Base-by-base conservation (phyloP, 2,797 vertebrate species). In the Brachyalestes nurse region DNA sequence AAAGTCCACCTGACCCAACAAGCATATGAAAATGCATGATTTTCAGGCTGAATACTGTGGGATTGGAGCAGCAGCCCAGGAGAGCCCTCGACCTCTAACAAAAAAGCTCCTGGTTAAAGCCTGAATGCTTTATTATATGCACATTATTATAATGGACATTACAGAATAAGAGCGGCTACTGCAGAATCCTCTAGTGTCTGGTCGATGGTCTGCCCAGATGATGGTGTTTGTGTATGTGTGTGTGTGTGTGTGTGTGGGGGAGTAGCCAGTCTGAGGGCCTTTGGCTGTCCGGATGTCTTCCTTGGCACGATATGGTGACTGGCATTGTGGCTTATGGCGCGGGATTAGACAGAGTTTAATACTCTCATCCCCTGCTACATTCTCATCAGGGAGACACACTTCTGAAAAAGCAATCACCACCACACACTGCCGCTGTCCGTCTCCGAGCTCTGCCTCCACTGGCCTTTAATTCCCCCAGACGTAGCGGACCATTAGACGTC, bases 321-420 rank as follows among this genome's bases (percentile, higher is more conserved):
- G 58, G 66, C 58, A 76, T 49, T 77, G 62, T 75, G 62, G 67
- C 75, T 67, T 76, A 79, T 72, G 72, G 75, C 67, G 40, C 12
- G 42, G 81, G 75, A 88, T 85, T 88, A 85, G 66, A 58, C n/a
- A 25, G 67, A 42, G 71, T 82, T 77, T 86, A 83, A 85, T 85
- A 28, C 77, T 65, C 72, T 82, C 47, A 55, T 77, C 77, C 71
- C 47, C 12, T 40, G 34, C 76, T 47, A 82, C 77, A 75, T 72
- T 75, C 71, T 83, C 72, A 82, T 77, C 83, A 82, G 60, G 78
- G 38, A 78, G 65, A 72, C 67, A 65, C 60, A 21, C 21, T 77
- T 65, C 38, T 58, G 70, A 66, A 51, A 40, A 72, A 66, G 74
- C 75, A 69, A 75, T 81, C 49, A 65, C 8, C 47, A 58, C 6